A percentile compares a stretch with the other conserved stretches of the same genome.
These are phyloP conservation scores for Gymnogyps californianus DNA, from an alignment of 2,113 vertebrate genomes.

Conservation along the genomic window DNA sequence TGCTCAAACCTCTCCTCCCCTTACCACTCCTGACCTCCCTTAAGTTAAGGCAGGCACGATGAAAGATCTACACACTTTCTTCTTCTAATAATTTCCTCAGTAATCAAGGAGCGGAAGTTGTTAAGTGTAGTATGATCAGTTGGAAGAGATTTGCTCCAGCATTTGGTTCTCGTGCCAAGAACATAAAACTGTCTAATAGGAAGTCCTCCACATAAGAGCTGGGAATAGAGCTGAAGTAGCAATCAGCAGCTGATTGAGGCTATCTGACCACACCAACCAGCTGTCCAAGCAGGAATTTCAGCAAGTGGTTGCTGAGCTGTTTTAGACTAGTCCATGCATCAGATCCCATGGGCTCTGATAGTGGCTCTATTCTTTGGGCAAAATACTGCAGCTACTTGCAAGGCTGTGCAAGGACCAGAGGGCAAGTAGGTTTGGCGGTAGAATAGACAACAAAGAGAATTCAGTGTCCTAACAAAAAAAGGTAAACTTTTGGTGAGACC, in stretches of 20 bases:
- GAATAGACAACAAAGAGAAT: not conserved
- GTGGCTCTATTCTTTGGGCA: not conserved
- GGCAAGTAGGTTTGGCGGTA: not conserved
- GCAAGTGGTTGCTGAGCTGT: not conserved
- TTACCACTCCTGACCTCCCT: slow-evolving; percentile 77
- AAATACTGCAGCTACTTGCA: not conserved
- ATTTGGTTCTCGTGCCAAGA: slow-evolving; percentile 78
- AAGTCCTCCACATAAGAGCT: not conserved
- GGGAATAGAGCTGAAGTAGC: not conserved
- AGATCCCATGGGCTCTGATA: not conserved
- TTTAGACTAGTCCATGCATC: not conserved
- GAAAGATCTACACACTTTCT: slow-evolving; percentile 88
- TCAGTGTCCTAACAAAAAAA: not conserved
- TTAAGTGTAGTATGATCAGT: slow-evolving; percentile 79
- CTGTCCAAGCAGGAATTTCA: not conserved
- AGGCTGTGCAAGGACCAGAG: not conserved
- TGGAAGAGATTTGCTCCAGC: slow-evolving; percentile 81
- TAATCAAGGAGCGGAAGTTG: slow-evolving; percentile 87
- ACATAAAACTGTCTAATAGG: slow-evolving; percentile 41
- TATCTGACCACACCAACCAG: not conserved
- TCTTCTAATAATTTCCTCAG: slow-evolving; percentile 89
- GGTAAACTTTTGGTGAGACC: not conserved
- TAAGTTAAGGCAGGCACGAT: slow-evolving; percentile 78
- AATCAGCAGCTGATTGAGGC: not conserved
- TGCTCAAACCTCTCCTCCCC: slow-evolving; percentile 80